A percentile compares a stretch with the other conserved stretches of the same genome.
phyloP scores from a whole-genome alignment of 2,888 invertebrate genomes.

The Hypolimnas misippus region DNA sequence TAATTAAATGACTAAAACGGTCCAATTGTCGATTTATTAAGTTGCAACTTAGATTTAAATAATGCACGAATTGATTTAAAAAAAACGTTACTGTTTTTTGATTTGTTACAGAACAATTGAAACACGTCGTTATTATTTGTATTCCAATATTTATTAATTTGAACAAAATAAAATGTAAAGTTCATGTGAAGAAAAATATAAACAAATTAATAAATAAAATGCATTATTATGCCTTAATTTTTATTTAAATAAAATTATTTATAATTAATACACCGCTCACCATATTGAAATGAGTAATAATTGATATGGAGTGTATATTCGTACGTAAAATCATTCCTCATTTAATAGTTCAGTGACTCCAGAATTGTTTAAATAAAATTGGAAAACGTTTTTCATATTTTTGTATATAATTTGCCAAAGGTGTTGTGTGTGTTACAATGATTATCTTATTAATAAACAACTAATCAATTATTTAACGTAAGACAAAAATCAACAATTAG shows the following conservation, averaged over 20 bases:
- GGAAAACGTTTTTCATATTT: background rate
- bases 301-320: conserved; percentile 7
- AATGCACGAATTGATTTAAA: background rate
- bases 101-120: background rate
- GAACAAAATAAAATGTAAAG: background rate
- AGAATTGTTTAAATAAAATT: background rate
- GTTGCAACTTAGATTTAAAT: conserved; percentile 40
- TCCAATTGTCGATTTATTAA: conserved; percentile 75
- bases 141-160: background rate
- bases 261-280: background rate
- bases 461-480: conserved; percentile 32
- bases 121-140: background rate
- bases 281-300: conserved; percentile 5
- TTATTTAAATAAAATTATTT: conserved; percentile 3
- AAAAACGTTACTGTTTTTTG: background rate
- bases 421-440: background rate
- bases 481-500: conserved; percentile 41
- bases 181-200: background rate
- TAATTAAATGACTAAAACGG: conserved; percentile 82
- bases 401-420: conserved; percentile 1
- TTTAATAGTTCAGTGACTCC: conserved; percentile 4
- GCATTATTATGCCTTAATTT: background rate
- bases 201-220: background rate
- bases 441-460: background rate
- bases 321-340: conserved; percentile 6